These are phyloP conservation scores for Macrosteles quadrilineatus DNA, from an alignment of 1,140 invertebrate species.

Conservation along the genomic window DNA sequence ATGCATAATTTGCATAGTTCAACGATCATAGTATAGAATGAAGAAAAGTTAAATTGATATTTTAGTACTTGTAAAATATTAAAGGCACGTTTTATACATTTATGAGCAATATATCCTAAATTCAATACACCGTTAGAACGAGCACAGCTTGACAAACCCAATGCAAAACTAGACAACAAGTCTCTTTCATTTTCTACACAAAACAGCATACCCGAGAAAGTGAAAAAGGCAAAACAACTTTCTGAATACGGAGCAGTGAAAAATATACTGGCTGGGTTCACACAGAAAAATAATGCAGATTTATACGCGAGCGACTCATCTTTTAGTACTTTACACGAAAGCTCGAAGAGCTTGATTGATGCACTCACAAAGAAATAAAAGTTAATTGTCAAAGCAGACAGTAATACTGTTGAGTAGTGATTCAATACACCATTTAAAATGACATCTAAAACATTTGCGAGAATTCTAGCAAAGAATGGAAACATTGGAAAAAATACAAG, in stretches of 20 bases:
- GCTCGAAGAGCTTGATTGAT: slow-evolving; percentile 66
- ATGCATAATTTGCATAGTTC: slow-evolving; percentile 22
- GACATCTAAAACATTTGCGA: slow-evolving; percentile 47
- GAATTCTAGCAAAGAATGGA: slow-evolving; percentile 63
- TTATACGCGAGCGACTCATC: slow-evolving; percentile 71
- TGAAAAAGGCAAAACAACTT: slow-evolving; percentile 78
- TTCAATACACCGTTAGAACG: slow-evolving; percentile 89
- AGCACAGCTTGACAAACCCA: slow-evolving; percentile 65
- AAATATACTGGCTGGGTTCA: slow-evolving; percentile 94
- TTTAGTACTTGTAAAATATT: too few species aligned
- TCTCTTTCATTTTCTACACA: slow-evolving; percentile 54
- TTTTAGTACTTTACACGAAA: slow-evolving; percentile 66
- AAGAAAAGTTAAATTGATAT: too few species aligned
- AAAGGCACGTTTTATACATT: slow-evolving; percentile 56
- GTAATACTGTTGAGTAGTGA: slow-evolving; percentile 61
- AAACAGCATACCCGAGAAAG: slow-evolving; percentile 74
- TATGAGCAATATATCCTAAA: slow-evolving; percentile 79
- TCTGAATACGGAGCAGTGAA: slow-evolving; percentile 93
- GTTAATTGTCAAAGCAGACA: slow-evolving; percentile 74
- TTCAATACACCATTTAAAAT: slow-evolving; percentile 52
- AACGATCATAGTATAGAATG: too few species aligned
- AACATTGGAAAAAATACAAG: slow-evolving; percentile 90
- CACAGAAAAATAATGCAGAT: slow-evolving; percentile 77
- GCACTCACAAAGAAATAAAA: slow-evolving; percentile 74
- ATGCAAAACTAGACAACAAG: slow-evolving; percentile 53